phyloP scores from a whole-genome alignment of 2,888 invertebrate genomes.

The Chymomyza fuscimana region DNA sequence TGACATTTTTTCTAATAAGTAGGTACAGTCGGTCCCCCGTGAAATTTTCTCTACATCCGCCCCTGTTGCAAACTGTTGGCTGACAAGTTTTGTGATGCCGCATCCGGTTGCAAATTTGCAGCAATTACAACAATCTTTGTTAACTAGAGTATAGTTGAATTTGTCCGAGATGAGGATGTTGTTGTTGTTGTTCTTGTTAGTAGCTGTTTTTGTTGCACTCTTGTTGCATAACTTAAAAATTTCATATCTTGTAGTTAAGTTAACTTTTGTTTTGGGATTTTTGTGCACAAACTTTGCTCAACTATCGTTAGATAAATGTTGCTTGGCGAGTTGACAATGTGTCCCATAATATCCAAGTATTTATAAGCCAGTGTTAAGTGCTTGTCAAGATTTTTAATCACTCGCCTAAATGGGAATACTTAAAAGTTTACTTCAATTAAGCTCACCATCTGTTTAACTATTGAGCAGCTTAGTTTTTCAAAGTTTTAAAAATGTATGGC shows the following conservation, averaged over 20 bases:
- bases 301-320: neutral
- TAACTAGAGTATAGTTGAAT: neutral
- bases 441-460: neutral
- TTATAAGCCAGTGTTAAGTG: conserved; percentile 1
- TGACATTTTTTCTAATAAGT: too few relatives aligned
- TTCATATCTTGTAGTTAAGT: neutral
- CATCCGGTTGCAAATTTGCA: neutral
- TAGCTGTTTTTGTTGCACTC: neutral
- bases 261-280: neutral
- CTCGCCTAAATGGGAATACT: conserved; percentile 2
- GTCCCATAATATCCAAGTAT: conserved; percentile 1
- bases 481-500: neutral
- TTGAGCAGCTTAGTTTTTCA: neutral
- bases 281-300: neutral
- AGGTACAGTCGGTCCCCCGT: too few relatives aligned
- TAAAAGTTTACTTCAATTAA: conserved; percentile 6
- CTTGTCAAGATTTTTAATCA: conserved; percentile 3
- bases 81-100: neutral
- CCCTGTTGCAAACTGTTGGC: neutral
- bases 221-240: neutral
- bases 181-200: neutral
- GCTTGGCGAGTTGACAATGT: neutral
- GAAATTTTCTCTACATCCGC: too few relatives aligned
- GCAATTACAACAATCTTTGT: neutral
- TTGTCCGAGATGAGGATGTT: neutral